phyloP scores from a whole-genome alignment of 2,888 invertebrate species.

The Priocnemis perturbator region DNA sequence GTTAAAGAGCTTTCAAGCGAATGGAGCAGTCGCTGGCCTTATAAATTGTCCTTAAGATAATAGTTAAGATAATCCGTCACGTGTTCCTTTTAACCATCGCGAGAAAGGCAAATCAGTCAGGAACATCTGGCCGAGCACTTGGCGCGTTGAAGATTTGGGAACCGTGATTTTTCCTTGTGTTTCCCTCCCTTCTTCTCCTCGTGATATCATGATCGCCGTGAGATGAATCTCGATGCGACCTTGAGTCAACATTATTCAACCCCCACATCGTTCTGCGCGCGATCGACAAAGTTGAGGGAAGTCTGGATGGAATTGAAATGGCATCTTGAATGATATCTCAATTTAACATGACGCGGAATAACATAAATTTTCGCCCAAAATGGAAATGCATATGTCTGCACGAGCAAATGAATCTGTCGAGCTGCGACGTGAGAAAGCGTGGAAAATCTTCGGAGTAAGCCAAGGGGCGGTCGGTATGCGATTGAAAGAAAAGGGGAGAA shows the following conservation, averaged over 20 bases:
- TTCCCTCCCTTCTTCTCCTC: not conserved
- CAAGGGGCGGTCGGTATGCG: constrained; percentile 30
- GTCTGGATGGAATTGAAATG: too few relatives aligned
- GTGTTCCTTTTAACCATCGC: not conserved
- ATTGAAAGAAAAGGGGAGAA: constrained; percentile 37
- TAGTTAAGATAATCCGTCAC: not conserved
- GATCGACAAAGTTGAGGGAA: too few relatives aligned
- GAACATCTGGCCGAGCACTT: constrained; percentile 5
- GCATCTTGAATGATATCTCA: too few relatives aligned
- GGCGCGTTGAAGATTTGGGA: constrained; percentile 4
- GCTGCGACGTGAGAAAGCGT: not conserved
- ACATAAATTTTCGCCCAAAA: too few relatives aligned
- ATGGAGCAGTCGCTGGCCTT: too few relatives aligned
- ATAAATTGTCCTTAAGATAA: not conserved
- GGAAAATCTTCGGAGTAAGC: constrained; percentile 23
- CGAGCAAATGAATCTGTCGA: too few relatives aligned
- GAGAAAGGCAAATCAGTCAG: not conserved
- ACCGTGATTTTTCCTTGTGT: not conserved
- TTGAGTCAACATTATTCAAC: not conserved
- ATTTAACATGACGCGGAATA: too few relatives aligned
- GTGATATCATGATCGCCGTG: not conserved
- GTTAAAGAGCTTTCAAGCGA: too few relatives aligned
- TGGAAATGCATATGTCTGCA: too few relatives aligned
- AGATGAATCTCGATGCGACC: constrained; percentile 3
- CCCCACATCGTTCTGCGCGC: too few relatives aligned